A percentile compares a stretch with the other conserved stretches of the same genome.
Evolutionary conservation across 2,797 vertebrate genomes (phyloP).

Genomic region (Mergus octosetaceus): DNA sequence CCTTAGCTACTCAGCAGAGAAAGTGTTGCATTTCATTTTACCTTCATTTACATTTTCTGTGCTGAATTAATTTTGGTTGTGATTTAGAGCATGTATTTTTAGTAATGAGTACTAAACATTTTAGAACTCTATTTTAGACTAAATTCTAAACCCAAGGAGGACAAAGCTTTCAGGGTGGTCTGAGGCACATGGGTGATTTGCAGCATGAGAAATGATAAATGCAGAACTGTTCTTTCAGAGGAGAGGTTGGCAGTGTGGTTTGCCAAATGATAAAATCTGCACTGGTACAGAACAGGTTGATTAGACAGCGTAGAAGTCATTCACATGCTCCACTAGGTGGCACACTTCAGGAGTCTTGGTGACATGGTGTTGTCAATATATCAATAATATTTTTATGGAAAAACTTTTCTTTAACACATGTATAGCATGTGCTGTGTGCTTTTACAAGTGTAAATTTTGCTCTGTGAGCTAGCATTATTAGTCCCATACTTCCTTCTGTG

Average conservation of each 20-base stretch:
- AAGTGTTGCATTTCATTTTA: not conserved
- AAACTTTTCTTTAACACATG: not conserved
- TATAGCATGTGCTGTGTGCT: not conserved
- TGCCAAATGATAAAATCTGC: not conserved
- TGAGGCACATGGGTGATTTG: not conserved
- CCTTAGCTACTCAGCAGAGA: not conserved
- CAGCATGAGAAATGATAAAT: not conserved
- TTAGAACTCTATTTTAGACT: not conserved
- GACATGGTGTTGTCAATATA: not conserved
- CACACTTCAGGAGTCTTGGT: conserved; percentile 35
- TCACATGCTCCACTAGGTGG: conserved; percentile 56
- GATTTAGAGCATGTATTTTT: not conserved
- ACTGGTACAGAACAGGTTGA: not conserved
- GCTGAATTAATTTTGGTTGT: not conserved
- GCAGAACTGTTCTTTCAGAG: not conserved
- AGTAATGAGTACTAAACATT: not conserved
- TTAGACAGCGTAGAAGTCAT: not conserved
- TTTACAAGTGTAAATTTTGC: not conserved
- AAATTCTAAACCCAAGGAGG: not conserved
- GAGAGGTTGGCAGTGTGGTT: not conserved
- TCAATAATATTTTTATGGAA: not conserved
- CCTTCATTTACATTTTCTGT: not conserved
- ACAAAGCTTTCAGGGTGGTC: not conserved
- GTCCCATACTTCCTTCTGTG: not conserved
- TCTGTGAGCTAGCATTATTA: not conserved